Percentiles rank a stretch among this genome's conserved stretches.
Evolutionary conservation across 2,113 vertebrate species (phyloP).

Genomic region (Centropristis striata): DNA sequence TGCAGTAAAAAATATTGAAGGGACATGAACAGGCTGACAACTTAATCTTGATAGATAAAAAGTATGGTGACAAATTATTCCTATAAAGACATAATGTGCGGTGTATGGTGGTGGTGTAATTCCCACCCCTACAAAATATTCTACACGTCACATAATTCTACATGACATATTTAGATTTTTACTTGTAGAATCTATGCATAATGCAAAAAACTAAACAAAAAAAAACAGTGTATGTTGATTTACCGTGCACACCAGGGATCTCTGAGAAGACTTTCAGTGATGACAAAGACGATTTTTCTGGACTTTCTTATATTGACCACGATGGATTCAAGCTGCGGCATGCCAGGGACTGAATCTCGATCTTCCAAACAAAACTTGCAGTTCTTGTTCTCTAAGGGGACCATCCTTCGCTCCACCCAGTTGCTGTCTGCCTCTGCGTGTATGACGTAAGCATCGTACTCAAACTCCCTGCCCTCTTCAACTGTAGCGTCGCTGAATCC

Average conservation of each 20-base stretch:
- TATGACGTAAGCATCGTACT: constrained; percentile 92
- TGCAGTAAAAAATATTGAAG: too few species aligned
- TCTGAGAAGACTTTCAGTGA: constrained; percentile 91
- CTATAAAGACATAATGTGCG: too few species aligned
- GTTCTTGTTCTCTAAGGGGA: constrained; percentile 84
- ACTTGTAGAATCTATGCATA: too few species aligned
- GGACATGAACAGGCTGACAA: too few species aligned
- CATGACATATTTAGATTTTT: background rate
- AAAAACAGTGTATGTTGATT: constrained; percentile 55
- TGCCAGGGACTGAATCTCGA: constrained; percentile 90
- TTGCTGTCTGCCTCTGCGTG: constrained; percentile 85
- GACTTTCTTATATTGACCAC: constrained; percentile 90
- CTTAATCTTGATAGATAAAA: too few species aligned
- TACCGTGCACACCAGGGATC: constrained; percentile 93
- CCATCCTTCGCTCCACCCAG: constrained; percentile 91
- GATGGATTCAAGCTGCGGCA: constrained; percentile 87
- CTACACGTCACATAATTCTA: background rate
- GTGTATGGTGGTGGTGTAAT: too few species aligned
- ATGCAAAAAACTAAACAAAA: too few species aligned
- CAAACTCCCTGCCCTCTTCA: constrained; percentile 79
- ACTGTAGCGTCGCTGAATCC: constrained; percentile 89
- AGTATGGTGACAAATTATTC: too few species aligned
- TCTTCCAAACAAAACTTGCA: constrained; percentile 92
- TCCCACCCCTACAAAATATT: background rate
- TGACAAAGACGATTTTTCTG: constrained; percentile 92